Evolutionary conservation across 2,888 invertebrate genomes (phyloP).

Genomic region (Stegophylla sp.): DNA sequence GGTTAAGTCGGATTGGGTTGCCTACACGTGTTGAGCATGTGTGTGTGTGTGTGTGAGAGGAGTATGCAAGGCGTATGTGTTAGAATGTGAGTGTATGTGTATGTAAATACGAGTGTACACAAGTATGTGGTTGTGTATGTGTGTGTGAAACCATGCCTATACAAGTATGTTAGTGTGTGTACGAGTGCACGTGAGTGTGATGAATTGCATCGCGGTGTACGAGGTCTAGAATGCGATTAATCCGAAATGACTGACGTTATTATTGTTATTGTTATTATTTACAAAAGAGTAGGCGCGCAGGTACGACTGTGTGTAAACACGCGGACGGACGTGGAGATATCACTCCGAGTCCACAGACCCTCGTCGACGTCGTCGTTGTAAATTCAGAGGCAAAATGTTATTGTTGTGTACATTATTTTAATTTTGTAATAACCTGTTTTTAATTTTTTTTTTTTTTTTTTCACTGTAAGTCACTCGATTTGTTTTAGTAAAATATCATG

Average conservation of each 20-base stretch:
- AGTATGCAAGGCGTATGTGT: not conserved
- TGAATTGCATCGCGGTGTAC: not conserved
- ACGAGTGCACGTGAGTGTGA: not conserved
- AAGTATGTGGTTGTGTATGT: not conserved
- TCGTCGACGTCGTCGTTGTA: not conserved
- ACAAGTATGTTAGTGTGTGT: not conserved
- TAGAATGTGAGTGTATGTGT: not conserved
- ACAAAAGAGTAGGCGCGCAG: conserved; percentile 2
- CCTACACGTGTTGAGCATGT: conserved; percentile 17
- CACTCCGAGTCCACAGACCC: not conserved
- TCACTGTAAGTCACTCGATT: conserved; percentile 1
- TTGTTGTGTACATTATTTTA: not conserved
- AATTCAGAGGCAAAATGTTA: conserved; percentile 26
- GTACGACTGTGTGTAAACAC: not conserved
- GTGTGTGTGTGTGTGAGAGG: not conserved
- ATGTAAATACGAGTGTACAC: not conserved
- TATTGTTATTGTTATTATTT: conserved; percentile 11
- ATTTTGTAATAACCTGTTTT: conserved; percentile 22
- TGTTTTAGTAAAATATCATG: conserved; percentile 13
- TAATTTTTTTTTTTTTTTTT: conserved; percentile 9
- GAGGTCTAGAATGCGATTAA: conserved; percentile 9
- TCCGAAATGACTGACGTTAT: conserved; percentile 18
- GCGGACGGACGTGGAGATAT: not conserved
- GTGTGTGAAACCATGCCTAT: no score
- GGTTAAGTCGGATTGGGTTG: conserved; percentile 22